These are phyloP conservation scores for Hipposideros armiger DNA, from an alignment of 2,113 vertebrate genomes.

Conservation along the genomic window DNA sequence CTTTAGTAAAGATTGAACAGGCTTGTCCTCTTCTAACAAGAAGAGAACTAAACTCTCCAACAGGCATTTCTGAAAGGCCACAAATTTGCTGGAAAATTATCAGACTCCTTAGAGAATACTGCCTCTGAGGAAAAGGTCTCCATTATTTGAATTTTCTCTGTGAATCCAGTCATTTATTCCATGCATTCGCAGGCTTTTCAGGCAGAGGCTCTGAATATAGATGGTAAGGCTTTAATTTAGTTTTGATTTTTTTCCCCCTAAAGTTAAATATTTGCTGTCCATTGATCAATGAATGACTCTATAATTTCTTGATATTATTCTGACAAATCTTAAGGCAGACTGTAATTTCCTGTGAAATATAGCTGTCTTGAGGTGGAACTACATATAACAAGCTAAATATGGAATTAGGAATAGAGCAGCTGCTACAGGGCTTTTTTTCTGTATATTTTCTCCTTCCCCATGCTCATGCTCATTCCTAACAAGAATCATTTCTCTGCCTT, in stretches of 20 bases:
- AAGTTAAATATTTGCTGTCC: slow-evolving; percentile 75
- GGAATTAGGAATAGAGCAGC: slow-evolving; percentile 19
- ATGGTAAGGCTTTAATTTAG: slow-evolving; percentile 71
- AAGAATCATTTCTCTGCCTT: neutral
- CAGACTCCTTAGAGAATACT: slow-evolving; percentile 15
- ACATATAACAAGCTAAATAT: slow-evolving; percentile 27
- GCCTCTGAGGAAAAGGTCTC: slow-evolving; percentile 48
- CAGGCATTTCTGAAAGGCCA: neutral
- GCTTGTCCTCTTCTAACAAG: neutral
- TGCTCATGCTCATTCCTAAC: neutral
- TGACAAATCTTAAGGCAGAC: slow-evolving; percentile 45
- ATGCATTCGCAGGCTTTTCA: slow-evolving; percentile 25
- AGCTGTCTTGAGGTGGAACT: slow-evolving; percentile 54
- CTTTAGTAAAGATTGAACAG: neutral
- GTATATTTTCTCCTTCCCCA: neutral
- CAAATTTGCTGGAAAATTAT: slow-evolving; percentile 42
- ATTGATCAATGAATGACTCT: slow-evolving; percentile 57
- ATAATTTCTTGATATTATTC: slow-evolving; percentile 54
- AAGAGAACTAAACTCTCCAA: slow-evolving; percentile 18
- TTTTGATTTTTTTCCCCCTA: slow-evolving; percentile 58
- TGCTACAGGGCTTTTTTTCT: neutral
- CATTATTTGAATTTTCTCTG: slow-evolving; percentile 30
- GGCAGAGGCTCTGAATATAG: slow-evolving; percentile 47
- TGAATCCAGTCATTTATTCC: slow-evolving; percentile 27
- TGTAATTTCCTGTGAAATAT: slow-evolving; percentile 73